These are phyloP conservation scores for Himalopsyche tibetana DNA, from an alignment of 2,888 invertebrate species.

Conservation along the genomic window DNA sequence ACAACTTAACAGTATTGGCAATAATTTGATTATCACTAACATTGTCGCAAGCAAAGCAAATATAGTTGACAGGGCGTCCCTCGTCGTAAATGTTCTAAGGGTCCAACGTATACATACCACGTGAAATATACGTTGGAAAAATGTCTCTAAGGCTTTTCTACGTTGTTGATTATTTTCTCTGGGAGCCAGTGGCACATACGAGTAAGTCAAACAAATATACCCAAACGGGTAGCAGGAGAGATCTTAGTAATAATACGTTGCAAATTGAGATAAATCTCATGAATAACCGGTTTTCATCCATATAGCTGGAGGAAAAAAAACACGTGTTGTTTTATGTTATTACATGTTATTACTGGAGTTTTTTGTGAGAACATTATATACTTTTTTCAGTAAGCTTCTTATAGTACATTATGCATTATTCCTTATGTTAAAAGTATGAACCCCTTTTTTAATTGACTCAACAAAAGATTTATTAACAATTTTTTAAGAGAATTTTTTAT, in stretches of 20 bases:
- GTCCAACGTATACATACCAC: neutral
- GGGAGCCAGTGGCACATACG: neutral
- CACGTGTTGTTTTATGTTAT: conserved; percentile 23
- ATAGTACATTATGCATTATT: neutral
- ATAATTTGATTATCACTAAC: no score
- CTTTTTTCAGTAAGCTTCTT: neutral
- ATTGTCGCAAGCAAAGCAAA: neutral
- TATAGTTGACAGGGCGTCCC: neutral
- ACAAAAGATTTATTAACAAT: no score
- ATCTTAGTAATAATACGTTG: conserved; percentile 35
- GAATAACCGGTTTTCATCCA: conserved; percentile 27
- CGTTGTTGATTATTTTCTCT: conserved; percentile 23
- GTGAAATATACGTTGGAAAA: conserved; percentile 22
- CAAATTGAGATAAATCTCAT: conserved; percentile 27
- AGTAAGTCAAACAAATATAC: conserved; percentile 43
- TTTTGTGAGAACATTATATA: neutral
- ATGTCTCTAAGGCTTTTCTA: conserved; percentile 24
- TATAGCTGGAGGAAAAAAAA: conserved; percentile 13
- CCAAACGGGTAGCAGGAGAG: conserved; percentile 6
- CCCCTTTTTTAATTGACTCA: no score
- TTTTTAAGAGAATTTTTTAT: neutral
- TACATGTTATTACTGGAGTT: neutral
- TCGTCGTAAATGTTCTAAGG: conserved; percentile 23
- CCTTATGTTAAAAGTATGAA: neutral
- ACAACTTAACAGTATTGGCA: no score